Evolutionary conservation across 2,888 invertebrate genomes (phyloP).

Genomic region (Lymantria dispar): DNA sequence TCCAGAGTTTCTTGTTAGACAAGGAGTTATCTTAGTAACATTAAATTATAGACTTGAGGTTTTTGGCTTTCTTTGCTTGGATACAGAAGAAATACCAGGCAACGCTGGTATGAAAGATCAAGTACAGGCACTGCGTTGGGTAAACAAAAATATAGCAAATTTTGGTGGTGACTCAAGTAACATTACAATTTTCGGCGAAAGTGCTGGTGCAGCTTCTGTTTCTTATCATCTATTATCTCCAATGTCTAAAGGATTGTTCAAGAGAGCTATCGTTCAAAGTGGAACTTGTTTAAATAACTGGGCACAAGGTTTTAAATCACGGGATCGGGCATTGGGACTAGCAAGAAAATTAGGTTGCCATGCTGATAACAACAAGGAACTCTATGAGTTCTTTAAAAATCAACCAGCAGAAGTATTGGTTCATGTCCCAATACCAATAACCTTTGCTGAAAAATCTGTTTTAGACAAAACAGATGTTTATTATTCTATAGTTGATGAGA

Average conservation of each 20-base stretch:
- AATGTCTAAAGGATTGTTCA: slow-evolving; percentile 55
- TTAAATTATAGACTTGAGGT: slow-evolving; percentile 46
- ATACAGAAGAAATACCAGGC: slow-evolving; percentile 45
- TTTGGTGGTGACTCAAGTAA: slow-evolving; percentile 53
- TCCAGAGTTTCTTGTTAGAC: slow-evolving; percentile 42
- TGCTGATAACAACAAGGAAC: slow-evolving; percentile 36
- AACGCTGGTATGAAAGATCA: slow-evolving; percentile 54
- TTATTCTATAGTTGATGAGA: slow-evolving; percentile 42
- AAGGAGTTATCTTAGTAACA: slow-evolving; percentile 44
- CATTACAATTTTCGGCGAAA: slow-evolving; percentile 54
- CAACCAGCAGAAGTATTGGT: slow-evolving; percentile 32
- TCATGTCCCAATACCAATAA: slow-evolving; percentile 19
- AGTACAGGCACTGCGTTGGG: slow-evolving; percentile 49
- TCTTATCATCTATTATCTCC: slow-evolving; percentile 51
- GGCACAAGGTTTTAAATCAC: slow-evolving; percentile 70
- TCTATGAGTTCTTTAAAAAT: slow-evolving; percentile 39
- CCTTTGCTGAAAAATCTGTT: slow-evolving; percentile 23
- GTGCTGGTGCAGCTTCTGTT: slow-evolving; percentile 47
- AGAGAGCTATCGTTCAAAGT: slow-evolving; percentile 84
- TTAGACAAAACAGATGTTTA: slow-evolving; percentile 9
- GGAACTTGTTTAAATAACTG: slow-evolving; percentile 84
- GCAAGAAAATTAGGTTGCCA: slow-evolving; percentile 42
- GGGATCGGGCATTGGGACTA: slow-evolving; percentile 56
- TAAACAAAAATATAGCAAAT: slow-evolving; percentile 43
- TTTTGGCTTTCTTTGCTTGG: slow-evolving; percentile 45